phyloP scores from a whole-genome alignment of 2,797 vertebrate species.

The Phylloscopus collybita region DNA sequence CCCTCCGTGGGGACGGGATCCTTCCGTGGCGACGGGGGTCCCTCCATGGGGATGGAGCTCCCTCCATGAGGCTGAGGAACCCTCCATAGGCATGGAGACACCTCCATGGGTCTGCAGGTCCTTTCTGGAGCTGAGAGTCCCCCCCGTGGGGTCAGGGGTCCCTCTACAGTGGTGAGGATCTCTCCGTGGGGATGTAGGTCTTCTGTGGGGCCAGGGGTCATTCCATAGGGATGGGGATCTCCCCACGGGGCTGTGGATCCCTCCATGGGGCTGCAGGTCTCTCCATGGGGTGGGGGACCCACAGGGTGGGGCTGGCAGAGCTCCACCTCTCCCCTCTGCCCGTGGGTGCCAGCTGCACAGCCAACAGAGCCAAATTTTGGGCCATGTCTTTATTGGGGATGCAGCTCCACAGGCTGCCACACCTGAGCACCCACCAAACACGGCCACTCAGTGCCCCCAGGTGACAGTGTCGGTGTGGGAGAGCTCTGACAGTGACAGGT shows the following conservation, averaged over 20 bases:
- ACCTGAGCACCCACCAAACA: not conserved
- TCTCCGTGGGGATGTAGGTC: not conserved
- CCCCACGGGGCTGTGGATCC: not conserved
- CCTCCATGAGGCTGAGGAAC: too few relatives aligned
- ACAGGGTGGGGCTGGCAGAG: not conserved
- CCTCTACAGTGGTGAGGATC: not conserved
- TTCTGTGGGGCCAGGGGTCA: not conserved
- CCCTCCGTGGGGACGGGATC: fast-evolving
- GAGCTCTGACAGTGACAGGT: not conserved
- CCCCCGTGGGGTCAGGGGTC: fast-evolving
- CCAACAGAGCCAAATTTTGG: not conserved
- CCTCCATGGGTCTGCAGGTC: not conserved
- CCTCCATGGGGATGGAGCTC: too few relatives aligned
- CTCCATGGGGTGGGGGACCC: not conserved
- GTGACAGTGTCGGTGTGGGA: not conserved
- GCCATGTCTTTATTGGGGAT: fast-evolving
- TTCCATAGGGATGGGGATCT: not conserved
- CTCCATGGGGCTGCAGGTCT: not conserved
- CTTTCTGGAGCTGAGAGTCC: not conserved
- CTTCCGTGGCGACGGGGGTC: fast-evolving
- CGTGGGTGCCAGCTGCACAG: fast-evolving
- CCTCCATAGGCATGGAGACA: too few relatives aligned
- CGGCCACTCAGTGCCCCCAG: fast-evolving
- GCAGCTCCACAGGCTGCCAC: not conserved
- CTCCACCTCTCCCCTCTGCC: not conserved